Conservation (phyloP, 2,888 invertebrate species). For the Exephanes ischioxanthus region DNA sequence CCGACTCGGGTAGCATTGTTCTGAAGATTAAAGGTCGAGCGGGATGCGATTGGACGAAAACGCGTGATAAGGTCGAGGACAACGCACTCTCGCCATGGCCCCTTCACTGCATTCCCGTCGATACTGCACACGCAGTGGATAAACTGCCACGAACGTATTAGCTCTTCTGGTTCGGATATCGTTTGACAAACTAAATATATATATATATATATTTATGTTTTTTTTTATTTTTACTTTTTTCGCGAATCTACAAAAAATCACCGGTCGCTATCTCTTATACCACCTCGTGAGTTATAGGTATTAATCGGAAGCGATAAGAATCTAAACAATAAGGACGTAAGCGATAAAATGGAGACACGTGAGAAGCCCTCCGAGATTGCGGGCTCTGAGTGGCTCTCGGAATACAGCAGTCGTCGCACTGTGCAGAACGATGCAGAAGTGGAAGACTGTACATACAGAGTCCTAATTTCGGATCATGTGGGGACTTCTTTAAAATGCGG, state of each 20-base stretch:
- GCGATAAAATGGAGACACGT: conserved; percentile 51
- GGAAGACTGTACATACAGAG: neutral
- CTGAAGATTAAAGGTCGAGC: no score
- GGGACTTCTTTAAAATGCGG: neutral
- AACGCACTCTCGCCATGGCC: no score
- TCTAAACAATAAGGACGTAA: conserved; percentile 44
- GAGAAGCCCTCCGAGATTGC: conserved; percentile 19
- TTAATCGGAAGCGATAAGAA: conserved; percentile 51
- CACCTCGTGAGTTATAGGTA: conserved; percentile 20
- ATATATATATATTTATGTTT: no score
- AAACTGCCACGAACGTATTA: no score
- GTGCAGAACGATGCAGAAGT: neutral
- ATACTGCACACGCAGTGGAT: no score
- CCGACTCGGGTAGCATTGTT: no score
- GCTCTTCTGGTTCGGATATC: no score
- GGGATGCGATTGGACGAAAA: no score
- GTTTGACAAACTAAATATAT: no score
- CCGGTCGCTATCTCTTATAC: conserved; percentile 26
- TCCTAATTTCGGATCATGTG: neutral
- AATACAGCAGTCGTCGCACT: neutral
- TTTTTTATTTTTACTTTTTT: neutral
- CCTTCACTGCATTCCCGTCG: no score
- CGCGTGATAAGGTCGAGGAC: no score
- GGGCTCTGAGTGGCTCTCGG: neutral
- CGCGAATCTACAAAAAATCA: conserved; percentile 22